A percentile compares a stretch with the other conserved stretches of the same genome.
Conservation (phyloP, 2,797 vertebrate genomes). For the Siniperca obscura region DNA sequence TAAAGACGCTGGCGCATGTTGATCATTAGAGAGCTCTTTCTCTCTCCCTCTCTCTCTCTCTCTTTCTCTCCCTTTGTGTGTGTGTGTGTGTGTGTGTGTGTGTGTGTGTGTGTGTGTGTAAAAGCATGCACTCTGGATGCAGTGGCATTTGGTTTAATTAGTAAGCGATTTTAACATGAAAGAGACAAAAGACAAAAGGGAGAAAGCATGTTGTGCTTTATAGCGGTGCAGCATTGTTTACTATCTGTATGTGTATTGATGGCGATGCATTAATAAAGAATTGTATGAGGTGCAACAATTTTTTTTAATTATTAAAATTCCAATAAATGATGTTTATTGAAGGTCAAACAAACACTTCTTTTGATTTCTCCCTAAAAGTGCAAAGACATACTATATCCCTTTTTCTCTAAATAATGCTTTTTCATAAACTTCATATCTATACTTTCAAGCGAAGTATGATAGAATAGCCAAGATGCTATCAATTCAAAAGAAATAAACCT, state of each 20-base stretch:
- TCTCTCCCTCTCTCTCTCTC: neutral
- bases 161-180: slow-evolving; percentile 73
- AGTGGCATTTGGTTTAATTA: slow-evolving; percentile 81
- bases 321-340: neutral
- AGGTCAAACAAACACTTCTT: slow-evolving; percentile 9
- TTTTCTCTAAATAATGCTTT: neutral
- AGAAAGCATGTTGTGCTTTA: slow-evolving; percentile 42
- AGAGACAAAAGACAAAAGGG: slow-evolving; percentile 70
- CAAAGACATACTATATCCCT: neutral
- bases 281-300: neutral
- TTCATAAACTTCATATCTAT: neutral
- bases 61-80: slow-evolving; percentile 18
- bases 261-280: slow-evolving; percentile 8
- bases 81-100: slow-evolving; percentile 52
- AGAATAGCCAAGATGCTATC: neutral
- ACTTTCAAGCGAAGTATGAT: neutral
- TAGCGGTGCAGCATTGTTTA: slow-evolving; percentile 30
- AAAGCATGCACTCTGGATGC: slow-evolving; percentile 70
- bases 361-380: slow-evolving; percentile 3
- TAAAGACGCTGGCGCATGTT: slow-evolving; percentile 78
- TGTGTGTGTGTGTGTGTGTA: slow-evolving; percentile 50
- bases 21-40: slow-evolving; percentile 77
- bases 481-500: slow-evolving; percentile 4
- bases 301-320: neutral
- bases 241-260: slow-evolving; percentile 46